Evolutionary conservation across 23 tunicate species (phyloP).

Genomic region (Halocynthia roretzi): DNA sequence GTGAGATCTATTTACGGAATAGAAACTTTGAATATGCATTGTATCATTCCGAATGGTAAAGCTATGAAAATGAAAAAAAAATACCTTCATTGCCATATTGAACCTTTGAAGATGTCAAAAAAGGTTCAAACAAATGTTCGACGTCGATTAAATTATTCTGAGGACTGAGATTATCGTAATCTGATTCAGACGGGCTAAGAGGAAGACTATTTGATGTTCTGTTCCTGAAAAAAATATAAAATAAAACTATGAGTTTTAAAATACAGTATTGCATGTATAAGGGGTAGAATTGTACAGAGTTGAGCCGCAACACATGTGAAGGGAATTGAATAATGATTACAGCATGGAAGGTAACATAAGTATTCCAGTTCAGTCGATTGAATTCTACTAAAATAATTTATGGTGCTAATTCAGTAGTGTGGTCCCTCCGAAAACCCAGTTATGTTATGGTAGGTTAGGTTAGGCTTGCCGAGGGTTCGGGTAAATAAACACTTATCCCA

Average conservation of each 20-base stretch:
- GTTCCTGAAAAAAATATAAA: constrained; percentile 7
- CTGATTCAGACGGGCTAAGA: constrained; percentile 5
- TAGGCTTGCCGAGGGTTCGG: too few relatives aligned
- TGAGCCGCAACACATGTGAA: too few relatives aligned
- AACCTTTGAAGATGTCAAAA: background rate
- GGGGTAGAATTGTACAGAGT: too few relatives aligned
- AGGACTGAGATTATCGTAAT: constrained; percentile 3
- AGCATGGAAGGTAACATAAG: background rate
- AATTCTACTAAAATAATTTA: background rate
- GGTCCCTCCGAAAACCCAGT: too few relatives aligned
- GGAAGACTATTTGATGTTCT: background rate
- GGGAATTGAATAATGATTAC: background rate
- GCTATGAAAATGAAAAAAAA: background rate
- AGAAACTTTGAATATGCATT: background rate
- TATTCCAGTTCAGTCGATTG: constrained; percentile 1
- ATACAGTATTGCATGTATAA: background rate
- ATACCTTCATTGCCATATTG: background rate
- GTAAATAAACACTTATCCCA: too few relatives aligned
- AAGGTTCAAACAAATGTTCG: background rate
- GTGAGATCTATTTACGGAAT: background rate
- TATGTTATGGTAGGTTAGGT: too few relatives aligned
- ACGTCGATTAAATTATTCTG: background rate
- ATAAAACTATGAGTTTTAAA: background rate
- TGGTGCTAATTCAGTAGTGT: too few relatives aligned
- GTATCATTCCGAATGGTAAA: background rate